Evolutionary conservation across 2,888 invertebrate species (phyloP), one percentile per base, ranked within the genome.

Genomic region (Flabesymbios commensalis): DNA sequence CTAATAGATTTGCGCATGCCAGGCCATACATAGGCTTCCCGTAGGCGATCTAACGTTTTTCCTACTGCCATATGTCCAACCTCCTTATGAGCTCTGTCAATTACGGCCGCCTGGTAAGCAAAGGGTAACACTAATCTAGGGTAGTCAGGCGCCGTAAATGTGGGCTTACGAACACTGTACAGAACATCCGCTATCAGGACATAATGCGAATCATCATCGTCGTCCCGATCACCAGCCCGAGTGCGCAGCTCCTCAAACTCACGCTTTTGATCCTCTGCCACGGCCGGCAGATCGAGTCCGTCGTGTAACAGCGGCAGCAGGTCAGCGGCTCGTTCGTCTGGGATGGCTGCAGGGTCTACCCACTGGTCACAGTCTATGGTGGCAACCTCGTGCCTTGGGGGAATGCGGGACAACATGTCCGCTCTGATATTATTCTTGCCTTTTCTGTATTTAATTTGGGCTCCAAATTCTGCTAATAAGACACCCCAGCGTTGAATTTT

Each of bases 1-100:
- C 22, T 17, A n/a, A 60, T 33, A 19, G 4, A 29, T 7, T 29
- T 3, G 14, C 57, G 2, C 61, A 61, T 57, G 2, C 57, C 57
- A 14, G 57, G 61, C 61, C 61, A 61, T 22, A 57, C 61, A 42
- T 54, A 57, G 10, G 29, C 42, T 14, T 57, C 51, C 17, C 28
- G 19, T 3, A 61, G 10, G 1, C 51, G 39, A 14, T 14, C n/a
- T 14, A 57, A n/a, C 33, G 61, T 57, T 29, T 39, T 49, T 4
- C n/a, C 14, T 26, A 28, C 5, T 4, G 57, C 7, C 24, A 41
- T 28, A 3, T 61, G 57, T 5, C 61, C 61, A 2, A 61, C 61
- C 28, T 61, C 61, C 22, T 29, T 17, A 31, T 61, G 61, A n/a
- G 49, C 48, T 3, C 47, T 0, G 29, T 51, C 28, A n/a, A 51